Evolutionary conservation across 1,140 invertebrate genomes (phyloP), one percentile per base, ranked within the genome.

Genomic region (Caenorhabditis latens): DNA sequence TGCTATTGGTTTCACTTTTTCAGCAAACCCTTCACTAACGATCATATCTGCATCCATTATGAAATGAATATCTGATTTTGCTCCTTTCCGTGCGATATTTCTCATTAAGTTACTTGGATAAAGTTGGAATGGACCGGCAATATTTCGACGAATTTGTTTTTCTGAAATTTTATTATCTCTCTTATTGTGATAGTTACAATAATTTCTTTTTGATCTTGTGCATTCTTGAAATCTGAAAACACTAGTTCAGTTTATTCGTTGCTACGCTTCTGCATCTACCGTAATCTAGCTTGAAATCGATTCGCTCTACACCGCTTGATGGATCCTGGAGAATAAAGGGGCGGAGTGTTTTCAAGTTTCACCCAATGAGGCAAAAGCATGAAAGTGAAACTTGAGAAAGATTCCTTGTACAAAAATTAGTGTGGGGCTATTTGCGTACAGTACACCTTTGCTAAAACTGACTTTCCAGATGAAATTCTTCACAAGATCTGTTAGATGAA

Each of bases 71-170:
- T 71, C 65, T n/a, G 65, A 71, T 46, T 43, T 24, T 19, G 65
- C 65, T 43, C 65, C 65, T 43, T 46, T 43, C 16, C 65, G 40
- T 4, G 65, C 65, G n/a, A 71, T 71, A 71, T 71, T 71, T 71
- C 65, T 71, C 65, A 71, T 71, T 19, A 71, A 21, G 6, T 43
- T 43, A 2, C 4, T 16, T 5, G 65, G 65, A n/a, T 71, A 71
- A 9, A 71, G 40, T 46, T 43, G 40, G 19, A 71, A 71, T 6
- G 42, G 19, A n/a, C 42, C 42, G 1, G 13, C 40, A 46, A 71
- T 71, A 16, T 6, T 4, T 0, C 16, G 4, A 1, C 40, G 65
- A 46, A 43, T 14, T 4, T 14, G 16, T 19, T 71, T 24, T 24
- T 71, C 61, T 63, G 61, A 32, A 63, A 63, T 1, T 32, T 1